A percentile compares a stretch with the other conserved stretches of the same genome.
phyloP scores from a whole-genome alignment of 2,797 vertebrate genomes.

The Rhinichthys osculus region DNA sequence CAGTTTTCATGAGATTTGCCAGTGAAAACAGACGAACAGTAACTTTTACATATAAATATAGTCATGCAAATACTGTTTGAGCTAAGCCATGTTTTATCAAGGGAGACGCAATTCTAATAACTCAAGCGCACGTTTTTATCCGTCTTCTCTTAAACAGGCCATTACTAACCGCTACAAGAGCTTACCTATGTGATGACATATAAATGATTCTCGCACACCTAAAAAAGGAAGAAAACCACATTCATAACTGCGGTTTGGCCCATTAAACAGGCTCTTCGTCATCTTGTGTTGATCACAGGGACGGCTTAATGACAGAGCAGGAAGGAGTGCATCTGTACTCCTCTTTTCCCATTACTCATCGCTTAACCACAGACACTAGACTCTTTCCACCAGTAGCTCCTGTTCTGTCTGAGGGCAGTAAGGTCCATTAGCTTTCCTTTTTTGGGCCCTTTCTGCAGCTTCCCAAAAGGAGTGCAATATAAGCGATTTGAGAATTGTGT shows the following conservation, averaged over 20 bases:
- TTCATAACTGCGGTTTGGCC: slow-evolving; percentile 38
- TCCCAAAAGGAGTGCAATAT: background rate
- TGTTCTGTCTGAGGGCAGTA: slow-evolving; percentile 15
- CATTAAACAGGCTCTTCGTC: slow-evolving; percentile 27
- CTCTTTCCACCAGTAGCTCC: slow-evolving; percentile 21
- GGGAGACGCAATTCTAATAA: background rate
- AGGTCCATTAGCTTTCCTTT: slow-evolving; percentile 11
- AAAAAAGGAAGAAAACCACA: slow-evolving; percentile 46
- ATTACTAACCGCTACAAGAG: slow-evolving; percentile 33
- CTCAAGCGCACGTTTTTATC: background rate
- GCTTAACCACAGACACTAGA: slow-evolving; percentile 30
- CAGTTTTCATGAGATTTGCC: background rate
- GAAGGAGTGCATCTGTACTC: slow-evolving; percentile 30
- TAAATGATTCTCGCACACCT: slow-evolving; percentile 33
- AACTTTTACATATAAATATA: background rate
- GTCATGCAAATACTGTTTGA: background rate
- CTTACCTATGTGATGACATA: slow-evolving; percentile 28
- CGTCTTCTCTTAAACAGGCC: slow-evolving; percentile 5
- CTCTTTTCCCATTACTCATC: slow-evolving; percentile 53
- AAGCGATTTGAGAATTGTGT: slow-evolving; percentile 13
- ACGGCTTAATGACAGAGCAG: slow-evolving; percentile 51
- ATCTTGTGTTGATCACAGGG: slow-evolving; percentile 53
- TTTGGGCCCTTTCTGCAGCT: background rate
- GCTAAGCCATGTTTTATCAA: background rate
- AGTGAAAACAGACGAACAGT: background rate